These are phyloP conservation scores for Hyperopisus bebe DNA, from an alignment of 2,113 vertebrate genomes.

Conservation along the genomic window DNA sequence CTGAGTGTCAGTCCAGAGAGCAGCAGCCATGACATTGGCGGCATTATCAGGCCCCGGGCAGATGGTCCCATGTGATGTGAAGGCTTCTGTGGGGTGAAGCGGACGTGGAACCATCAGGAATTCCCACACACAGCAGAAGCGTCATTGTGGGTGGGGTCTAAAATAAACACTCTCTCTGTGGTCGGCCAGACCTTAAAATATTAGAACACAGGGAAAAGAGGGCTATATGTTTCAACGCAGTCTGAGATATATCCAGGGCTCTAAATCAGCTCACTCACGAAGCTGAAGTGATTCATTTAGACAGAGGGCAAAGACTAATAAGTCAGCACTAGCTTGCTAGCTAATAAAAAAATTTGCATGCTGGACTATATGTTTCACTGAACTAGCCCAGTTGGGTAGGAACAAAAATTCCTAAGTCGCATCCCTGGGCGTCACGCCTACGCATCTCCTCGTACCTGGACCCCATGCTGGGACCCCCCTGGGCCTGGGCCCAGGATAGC, in stretches of 20 bases:
- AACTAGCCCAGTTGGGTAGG: background rate
- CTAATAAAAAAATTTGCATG: background rate
- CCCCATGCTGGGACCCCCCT: background rate
- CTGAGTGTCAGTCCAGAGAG: background rate
- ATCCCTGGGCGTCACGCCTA: background rate
- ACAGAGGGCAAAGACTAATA: background rate
- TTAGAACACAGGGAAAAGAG: background rate
- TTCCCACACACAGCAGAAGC: background rate
- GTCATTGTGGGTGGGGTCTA: background rate
- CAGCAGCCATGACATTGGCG: slow-evolving; percentile 19
- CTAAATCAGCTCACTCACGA: background rate
- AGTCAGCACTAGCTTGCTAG: background rate
- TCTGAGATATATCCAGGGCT: background rate
- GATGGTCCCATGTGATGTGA: slow-evolving; percentile 13
- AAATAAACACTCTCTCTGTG: slow-evolving; percentile 3
- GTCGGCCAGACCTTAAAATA: background rate
- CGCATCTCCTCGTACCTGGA: background rate
- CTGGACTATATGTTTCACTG: background rate
- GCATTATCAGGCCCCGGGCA: slow-evolving; percentile 17
- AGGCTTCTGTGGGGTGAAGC: slow-evolving; percentile 18
- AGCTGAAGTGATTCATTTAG: background rate
- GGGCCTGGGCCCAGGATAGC: background rate
- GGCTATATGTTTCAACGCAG: background rate
- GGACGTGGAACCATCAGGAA: background rate
- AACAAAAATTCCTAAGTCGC: background rate